Evolutionary conservation across 2,797 vertebrate genomes (phyloP), one percentile per base, ranked within the genome.

Genomic region (Microctenopoma steveboyesi): DNA sequence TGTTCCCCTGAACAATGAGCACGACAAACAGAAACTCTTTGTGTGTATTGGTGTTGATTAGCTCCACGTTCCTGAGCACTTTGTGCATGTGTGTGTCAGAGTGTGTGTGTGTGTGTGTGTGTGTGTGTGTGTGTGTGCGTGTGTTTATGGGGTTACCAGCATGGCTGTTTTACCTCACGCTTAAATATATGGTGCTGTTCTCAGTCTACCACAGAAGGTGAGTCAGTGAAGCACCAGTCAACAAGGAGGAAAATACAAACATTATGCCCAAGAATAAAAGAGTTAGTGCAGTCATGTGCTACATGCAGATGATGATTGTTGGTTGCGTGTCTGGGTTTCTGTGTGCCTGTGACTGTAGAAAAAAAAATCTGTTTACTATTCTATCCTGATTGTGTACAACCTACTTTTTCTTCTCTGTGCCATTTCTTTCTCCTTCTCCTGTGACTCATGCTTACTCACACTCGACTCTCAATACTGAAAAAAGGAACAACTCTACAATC

Each of bases 391-490:
- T 35, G 33, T 35, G 33, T 35, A 8, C 33, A 35, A 35, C 33
- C 33, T 35, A 35, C 33, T 61, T 72, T 42, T 64, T 25, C 27
- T 54, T 40, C 48, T 67, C 51, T 43, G 58, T 50, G 18, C 35
- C 37, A 8, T 72, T 75, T 48, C 45, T 14, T 54, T 40, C 49
- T 35, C 33, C 54, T 64, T 65, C 50, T 64, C 68, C 25, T 33
- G 58, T 83, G 81, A 84, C 68, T 88, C 85, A 88, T 61, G 55
- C 75, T 90, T 83, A 83, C 73, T 89, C 79, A 88, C 76, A 54
- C 63, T 80, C 53, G 37, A 70, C 35, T 16, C 58, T 57, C 33
- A 13, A 69, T 54, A 27, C 13, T 5, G 10, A 61, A 7, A 64
- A 27, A 37, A 54, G 64, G 48, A 79, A 68, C 39, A n/a, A 12